Evolutionary conservation across 2,888 invertebrate genomes (phyloP), one percentile per base, ranked within the genome.

Genomic region (Endomychus coccineus): DNA sequence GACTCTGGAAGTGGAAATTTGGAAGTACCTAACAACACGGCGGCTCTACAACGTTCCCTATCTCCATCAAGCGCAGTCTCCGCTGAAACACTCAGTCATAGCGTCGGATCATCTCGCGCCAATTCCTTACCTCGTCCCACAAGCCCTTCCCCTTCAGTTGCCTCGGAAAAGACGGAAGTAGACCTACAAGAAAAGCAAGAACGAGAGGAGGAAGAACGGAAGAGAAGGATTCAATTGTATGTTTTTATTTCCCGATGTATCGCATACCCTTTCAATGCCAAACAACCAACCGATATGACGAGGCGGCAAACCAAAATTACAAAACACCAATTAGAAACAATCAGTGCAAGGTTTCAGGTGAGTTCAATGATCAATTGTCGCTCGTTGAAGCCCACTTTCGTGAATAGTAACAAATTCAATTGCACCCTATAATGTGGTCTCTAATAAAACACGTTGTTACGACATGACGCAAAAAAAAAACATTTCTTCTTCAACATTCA

Each of bases 211-310:
- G 96, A 96, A 61, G 94, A 96, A 56, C 79, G 95, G 45, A 96
- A 96, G 64, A 79, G 84, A 43, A 80, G 91, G 42, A 80, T 98
- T 40, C 98, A 98, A 64, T 71, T 98, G 23, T 98, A 98, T 69
- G 97, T 99, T 48, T 98, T 98, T 67, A 90, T 98, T 48, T 92
- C 96, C 48, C 77, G 97, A 62, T 95, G 96, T 69, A 82, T 96
- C 59, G 92, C 98, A 4, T 97, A 98, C 71, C 97, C 97, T 4
- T 98, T 98, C 73, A 99, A 97, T 70, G 95, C 96, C 7, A 98
- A 98, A 69, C 97, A 97, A 64, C 94, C 95, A 1, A 95, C 94
- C 4, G 98, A 99, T 65, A 92, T 97, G 94, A 92, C 92, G 2
- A 75, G 88, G 56, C 73, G 97, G 44, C 94, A 95, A 64, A 84